phyloP scores from a whole-genome alignment of 2,113 vertebrate genomes.

The Jacana jacana region DNA sequence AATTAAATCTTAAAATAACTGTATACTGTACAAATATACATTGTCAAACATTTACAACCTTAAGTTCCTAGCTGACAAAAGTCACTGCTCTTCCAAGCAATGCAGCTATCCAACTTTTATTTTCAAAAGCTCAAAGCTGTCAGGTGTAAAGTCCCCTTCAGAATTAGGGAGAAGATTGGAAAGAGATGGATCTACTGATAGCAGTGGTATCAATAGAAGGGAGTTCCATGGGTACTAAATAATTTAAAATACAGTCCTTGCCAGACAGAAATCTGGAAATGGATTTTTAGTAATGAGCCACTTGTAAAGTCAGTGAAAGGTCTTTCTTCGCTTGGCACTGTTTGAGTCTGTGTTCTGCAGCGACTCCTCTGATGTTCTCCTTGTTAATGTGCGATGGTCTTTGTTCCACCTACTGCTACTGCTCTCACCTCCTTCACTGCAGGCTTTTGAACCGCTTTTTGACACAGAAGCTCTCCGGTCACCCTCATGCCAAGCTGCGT shows the following conservation, averaged over 20 bases:
- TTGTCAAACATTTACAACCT: conserved; percentile 34
- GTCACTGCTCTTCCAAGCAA: neutral
- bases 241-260: conserved; percentile 17
- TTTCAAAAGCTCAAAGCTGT: neutral
- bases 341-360: neutral
- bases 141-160: neutral
- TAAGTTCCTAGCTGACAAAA: neutral
- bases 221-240: neutral
- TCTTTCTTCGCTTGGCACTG: conserved; percentile 57
- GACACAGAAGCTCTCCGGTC: neutral
- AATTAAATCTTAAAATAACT: conserved; percentile 60
- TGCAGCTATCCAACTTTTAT: neutral
- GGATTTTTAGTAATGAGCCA: neutral
- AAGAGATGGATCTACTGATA: neutral
- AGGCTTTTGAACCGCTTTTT: neutral
- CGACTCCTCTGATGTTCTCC: neutral
- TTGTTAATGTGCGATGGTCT: neutral
- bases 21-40: conserved; percentile 74
- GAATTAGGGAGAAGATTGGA: neutral
- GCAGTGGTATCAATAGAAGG: neutral
- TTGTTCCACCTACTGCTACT: neutral
- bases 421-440: neutral
- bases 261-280: neutral
- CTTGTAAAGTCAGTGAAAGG: conserved; percentile 6
- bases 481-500: neutral